phyloP scores from a whole-genome alignment of 1,140 invertebrate genomes.

The Sitobion miscanthi region DNA sequence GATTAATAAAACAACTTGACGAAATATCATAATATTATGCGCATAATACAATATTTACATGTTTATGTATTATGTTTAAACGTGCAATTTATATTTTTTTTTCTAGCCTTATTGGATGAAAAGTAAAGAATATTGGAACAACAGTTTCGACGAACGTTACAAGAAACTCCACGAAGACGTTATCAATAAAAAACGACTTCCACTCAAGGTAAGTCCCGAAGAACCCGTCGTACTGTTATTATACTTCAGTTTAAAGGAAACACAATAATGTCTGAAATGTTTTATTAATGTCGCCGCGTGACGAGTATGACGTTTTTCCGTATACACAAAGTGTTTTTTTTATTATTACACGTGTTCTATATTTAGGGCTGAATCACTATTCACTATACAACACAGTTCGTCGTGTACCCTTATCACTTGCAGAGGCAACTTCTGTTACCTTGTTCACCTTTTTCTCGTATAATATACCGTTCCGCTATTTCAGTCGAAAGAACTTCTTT shows the following conservation, averaged over 20 bases:
- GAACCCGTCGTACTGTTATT: not conserved
- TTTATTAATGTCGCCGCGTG: not conserved
- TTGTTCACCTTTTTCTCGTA: not conserved
- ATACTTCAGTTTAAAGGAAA: not conserved
- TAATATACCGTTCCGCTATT: not conserved
- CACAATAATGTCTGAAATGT: not conserved
- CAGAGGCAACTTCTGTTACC: not conserved
- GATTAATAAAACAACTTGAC: no score
- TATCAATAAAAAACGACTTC: slow-evolving; percentile 73
- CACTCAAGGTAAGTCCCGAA: slow-evolving; percentile 71
- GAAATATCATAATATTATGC: no score
- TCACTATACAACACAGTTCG: not conserved
- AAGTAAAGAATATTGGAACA: slow-evolving; percentile 88
- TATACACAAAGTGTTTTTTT: not conserved
- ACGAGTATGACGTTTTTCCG: not conserved
- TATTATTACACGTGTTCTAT: not conserved
- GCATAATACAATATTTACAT: no score
- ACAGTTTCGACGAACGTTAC: slow-evolving; percentile 83
- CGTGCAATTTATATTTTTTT: slow-evolving; percentile 58
- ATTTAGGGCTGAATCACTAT: not conserved
- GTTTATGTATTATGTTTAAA: not conserved
- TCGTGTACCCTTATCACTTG: not conserved
- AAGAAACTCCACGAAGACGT: slow-evolving; percentile 62
- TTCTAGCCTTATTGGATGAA: slow-evolving; percentile 85
- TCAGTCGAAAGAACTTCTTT: not conserved